phyloP scores from a whole-genome alignment of 2,888 invertebrate genomes.

The Drosophila mimica region DNA sequence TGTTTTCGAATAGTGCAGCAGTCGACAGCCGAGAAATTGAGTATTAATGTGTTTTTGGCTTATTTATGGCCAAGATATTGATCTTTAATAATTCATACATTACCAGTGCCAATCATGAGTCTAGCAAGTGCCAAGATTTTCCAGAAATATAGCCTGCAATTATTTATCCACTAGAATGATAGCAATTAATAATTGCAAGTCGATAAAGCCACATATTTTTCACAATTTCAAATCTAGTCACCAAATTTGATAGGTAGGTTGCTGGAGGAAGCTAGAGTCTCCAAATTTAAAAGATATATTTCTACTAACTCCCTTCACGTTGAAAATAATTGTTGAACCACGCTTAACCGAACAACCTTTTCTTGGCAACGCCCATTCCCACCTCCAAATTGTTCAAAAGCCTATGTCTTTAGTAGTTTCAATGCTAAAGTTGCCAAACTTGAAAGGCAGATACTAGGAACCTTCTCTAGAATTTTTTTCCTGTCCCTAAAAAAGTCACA shows the following conservation, averaged over 20 bases:
- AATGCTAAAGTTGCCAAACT: neutral
- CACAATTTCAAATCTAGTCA: neutral
- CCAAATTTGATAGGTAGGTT: neutral
- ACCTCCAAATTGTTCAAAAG: no score
- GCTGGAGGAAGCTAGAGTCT: no score
- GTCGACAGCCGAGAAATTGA: slow-evolving; percentile 15
- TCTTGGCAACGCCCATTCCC: no score
- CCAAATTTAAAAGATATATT: no score
- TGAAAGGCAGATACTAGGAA: no score
- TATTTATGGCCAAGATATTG: slow-evolving; percentile 23
- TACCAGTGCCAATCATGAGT: neutral
- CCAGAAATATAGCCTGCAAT: neutral
- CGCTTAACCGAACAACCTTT: no score
- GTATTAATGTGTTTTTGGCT: slow-evolving; percentile 20
- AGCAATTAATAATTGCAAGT: neutral
- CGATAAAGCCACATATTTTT: neutral
- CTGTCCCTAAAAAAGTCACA: no score
- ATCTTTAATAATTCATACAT: slow-evolving; percentile 7
- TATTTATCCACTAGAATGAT: neutral
- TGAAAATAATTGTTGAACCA: no score
- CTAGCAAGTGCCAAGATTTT: neutral
- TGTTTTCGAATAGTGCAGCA: neutral
- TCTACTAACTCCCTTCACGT: no score
- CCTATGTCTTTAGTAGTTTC: neutral
- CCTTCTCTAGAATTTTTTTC: no score